Conservation (phyloP, 2,888 invertebrate species). For the Drosophila ustulata region DNA sequence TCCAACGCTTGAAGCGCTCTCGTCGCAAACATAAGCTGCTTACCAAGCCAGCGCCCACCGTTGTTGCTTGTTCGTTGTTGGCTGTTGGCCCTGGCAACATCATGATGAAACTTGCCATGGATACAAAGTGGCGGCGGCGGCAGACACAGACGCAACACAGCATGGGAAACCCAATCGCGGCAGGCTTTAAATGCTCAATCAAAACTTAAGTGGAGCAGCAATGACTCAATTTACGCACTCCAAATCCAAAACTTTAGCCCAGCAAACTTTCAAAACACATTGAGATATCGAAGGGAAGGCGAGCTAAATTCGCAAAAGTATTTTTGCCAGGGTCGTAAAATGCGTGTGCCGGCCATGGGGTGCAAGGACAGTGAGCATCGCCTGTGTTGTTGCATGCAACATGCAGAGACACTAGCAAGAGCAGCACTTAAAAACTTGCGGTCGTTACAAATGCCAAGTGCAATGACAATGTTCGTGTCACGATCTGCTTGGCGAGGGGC, state of each 20-base stretch:
- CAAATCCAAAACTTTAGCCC: conserved; percentile 32
- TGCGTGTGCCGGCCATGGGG: conserved; percentile 35
- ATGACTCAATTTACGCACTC: conserved; percentile 68
- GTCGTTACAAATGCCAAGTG: conserved; percentile 40
- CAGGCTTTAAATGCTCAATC: conserved; percentile 75
- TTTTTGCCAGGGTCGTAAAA: conserved; percentile 55
- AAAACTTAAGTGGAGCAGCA: conserved; percentile 58
- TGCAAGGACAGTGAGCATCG: conserved; percentile 21
- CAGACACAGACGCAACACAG: conserved; percentile 30
- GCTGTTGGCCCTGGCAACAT: conserved; percentile 23
- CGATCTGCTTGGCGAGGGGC: not conserved
- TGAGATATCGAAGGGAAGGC: conserved; percentile 1
- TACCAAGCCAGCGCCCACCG: conserved; percentile 38
- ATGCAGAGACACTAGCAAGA: conserved; percentile 8
- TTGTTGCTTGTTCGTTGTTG: not conserved
- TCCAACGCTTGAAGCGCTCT: conserved; percentile 22
- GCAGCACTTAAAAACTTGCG: conserved; percentile 60
- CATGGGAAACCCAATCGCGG: conserved; percentile 52
- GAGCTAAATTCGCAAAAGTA: conserved; percentile 36
- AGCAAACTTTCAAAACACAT: conserved; percentile 47
- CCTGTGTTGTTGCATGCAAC: conserved; percentile 13
- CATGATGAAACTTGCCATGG: conserved; percentile 52
- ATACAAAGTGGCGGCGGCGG: conserved; percentile 49
- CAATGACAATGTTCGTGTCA: conserved; percentile 32
- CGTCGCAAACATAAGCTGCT: conserved; percentile 60